Evolutionary conservation across 2,888 invertebrate genomes (phyloP).

Genomic region (Microctonus brassicae): DNA sequence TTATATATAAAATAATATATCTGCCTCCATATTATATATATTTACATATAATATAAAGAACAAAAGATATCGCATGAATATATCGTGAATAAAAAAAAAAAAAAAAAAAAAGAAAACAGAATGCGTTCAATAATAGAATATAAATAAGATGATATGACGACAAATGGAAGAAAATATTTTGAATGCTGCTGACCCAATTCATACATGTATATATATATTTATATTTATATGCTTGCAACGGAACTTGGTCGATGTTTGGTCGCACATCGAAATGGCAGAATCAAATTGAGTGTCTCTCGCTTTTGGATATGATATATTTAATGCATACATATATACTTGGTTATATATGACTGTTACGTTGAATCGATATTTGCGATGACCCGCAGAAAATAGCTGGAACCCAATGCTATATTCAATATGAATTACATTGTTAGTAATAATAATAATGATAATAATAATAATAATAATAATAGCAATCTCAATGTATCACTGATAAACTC

Average conservation of each 20-base stretch:
- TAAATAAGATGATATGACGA: neutral
- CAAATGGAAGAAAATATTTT: slow-evolving; percentile 8
- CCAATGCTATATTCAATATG: neutral
- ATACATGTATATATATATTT: slow-evolving; percentile 5
- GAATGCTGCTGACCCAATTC: slow-evolving; percentile 22
- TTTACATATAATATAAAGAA: neutral
- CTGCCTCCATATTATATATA: too few relatives aligned
- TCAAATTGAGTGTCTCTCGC: neutral
- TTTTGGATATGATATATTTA: neutral
- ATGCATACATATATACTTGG: neutral
- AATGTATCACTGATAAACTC: too few relatives aligned
- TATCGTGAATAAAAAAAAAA: neutral
- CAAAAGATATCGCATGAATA: neutral
- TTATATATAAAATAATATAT: too few relatives aligned
- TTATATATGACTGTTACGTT: neutral
- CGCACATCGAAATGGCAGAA: neutral
- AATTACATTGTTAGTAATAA: neutral
- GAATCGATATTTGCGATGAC: slow-evolving; percentile 26
- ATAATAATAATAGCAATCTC: too few relatives aligned
- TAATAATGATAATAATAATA: too few relatives aligned
- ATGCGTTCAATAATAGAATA: neutral
- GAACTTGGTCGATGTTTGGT: slow-evolving; percentile 23
- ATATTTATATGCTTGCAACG: slow-evolving; percentile 6
- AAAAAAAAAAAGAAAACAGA: too few relatives aligned
- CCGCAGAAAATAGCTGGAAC: slow-evolving; percentile 22